Evolutionary conservation across 2,888 invertebrate species (phyloP).

Genomic region (Mamestra brassicae): DNA sequence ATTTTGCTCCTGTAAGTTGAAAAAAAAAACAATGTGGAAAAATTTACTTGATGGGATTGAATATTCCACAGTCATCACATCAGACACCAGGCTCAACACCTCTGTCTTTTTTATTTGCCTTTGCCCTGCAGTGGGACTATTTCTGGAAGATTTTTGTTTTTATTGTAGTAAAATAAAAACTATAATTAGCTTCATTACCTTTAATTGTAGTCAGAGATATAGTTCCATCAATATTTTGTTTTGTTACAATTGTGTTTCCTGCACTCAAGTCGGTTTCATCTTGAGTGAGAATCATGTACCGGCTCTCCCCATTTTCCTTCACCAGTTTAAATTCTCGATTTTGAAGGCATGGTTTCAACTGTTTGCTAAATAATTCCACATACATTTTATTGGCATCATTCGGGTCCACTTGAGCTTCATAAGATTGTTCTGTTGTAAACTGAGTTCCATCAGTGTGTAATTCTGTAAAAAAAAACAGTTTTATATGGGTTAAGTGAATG

Average conservation of each 20-base stretch:
- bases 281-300: conserved; percentile 80
- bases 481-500: too few relatives aligned
- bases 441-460: conserved; percentile 17
- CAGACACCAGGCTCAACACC: neutral
- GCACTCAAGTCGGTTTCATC: conserved; percentile 69
- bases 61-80: neutral
- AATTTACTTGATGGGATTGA: neutral
- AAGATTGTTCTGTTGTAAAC: conserved; percentile 49
- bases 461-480: conserved; percentile 30
- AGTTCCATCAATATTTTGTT: conserved; percentile 86
- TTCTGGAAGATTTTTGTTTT: neutral
- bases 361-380: conserved; percentile 77
- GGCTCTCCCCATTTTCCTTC: conserved; percentile 76
- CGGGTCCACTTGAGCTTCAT: conserved; percentile 60
- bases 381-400: conserved; percentile 78
- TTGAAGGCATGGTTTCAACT: conserved; percentile 76
- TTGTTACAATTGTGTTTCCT: conserved; percentile 78
- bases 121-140: neutral
- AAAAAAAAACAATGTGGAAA: neutral
- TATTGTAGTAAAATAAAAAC: neutral
- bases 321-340: conserved; percentile 80
- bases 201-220: conserved; percentile 82
- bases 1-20: too few relatives aligned
- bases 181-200: conserved; percentile 70
- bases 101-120: neutral